Conservation (phyloP, 2,113 vertebrate genomes). For the Oryzias curvinotus region DNA sequence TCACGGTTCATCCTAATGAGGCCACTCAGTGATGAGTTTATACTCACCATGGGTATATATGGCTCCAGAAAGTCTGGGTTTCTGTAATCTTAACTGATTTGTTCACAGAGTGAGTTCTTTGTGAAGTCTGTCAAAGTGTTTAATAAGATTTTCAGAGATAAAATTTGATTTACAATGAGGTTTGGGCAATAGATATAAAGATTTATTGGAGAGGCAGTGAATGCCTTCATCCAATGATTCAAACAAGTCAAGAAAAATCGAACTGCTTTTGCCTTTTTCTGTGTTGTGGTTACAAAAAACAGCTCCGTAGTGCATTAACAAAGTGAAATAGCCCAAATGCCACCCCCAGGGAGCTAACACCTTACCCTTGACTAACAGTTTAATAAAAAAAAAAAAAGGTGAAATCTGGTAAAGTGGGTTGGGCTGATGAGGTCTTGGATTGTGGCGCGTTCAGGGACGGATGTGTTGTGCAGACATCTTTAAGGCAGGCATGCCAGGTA, state of each 20-base stretch:
- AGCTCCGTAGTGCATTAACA: neutral
- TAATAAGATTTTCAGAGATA: slow-evolving; percentile 34
- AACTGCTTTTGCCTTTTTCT: slow-evolving; percentile 56
- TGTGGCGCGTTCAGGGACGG: too few species aligned
- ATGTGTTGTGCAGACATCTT: slow-evolving; percentile 21
- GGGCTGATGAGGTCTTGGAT: slow-evolving; percentile 13
- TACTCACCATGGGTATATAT: slow-evolving; percentile 67
- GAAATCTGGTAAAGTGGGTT: neutral
- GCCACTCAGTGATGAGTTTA: slow-evolving; percentile 76
- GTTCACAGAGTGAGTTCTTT: slow-evolving; percentile 17
- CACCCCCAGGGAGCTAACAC: too few species aligned
- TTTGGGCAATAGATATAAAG: neutral
- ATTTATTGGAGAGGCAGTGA: too few species aligned
- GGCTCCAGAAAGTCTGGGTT: slow-evolving; percentile 86
- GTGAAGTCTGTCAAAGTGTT: slow-evolving; percentile 33
- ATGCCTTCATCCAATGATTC: slow-evolving; percentile 28
- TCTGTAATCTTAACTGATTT: slow-evolving; percentile 47
- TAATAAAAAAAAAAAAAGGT: too few species aligned
- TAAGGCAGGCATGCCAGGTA: slow-evolving; percentile 40
- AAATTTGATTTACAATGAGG: slow-evolving; percentile 1
- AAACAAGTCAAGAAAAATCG: slow-evolving; percentile 58
- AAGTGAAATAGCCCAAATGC: too few species aligned
- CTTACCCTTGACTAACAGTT: too few species aligned
- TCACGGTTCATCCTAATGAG: slow-evolving; percentile 83
- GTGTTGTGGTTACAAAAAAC: slow-evolving; percentile 42